phyloP scores from a whole-genome alignment of 1,140 invertebrate species.

The Riptortus pedestris region DNA sequence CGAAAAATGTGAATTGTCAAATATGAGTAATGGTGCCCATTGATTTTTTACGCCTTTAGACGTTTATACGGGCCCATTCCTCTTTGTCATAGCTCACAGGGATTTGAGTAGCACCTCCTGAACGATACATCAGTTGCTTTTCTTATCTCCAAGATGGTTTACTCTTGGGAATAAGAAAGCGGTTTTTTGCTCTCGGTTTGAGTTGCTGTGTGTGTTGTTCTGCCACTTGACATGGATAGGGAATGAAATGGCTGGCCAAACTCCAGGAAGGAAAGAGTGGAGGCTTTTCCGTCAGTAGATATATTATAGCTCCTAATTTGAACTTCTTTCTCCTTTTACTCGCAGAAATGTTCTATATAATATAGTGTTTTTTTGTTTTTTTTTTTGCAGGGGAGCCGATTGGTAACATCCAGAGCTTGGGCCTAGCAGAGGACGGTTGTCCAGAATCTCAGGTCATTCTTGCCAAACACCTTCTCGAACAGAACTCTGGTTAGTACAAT shows the following conservation, averaged over 20 bases:
- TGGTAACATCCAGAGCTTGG: slow-evolving; percentile 50
- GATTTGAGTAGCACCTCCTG: no score
- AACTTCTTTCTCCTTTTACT: slow-evolving; percentile 19
- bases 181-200: no score
- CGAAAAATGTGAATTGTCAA: no score
- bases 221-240: no score
- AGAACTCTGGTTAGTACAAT: slow-evolving; percentile 48
- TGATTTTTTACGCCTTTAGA: no score
- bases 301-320: background rate
- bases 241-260: slow-evolving; percentile 27
- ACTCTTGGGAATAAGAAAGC: no score
- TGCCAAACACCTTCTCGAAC: slow-evolving; percentile 60
- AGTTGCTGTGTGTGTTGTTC: no score
- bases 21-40: no score
- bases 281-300: slow-evolving; percentile 44
- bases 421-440: slow-evolving; percentile 67
- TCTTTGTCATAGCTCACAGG: no score
- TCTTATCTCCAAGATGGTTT: no score
- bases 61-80: no score
- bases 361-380: slow-evolving; percentile 26
- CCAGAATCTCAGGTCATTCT: slow-evolving; percentile 68
- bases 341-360: background rate
- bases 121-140: no score
- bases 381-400: slow-evolving; percentile 37
- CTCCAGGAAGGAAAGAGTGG: slow-evolving; percentile 44